phyloP scores from a whole-genome alignment of 1,140 invertebrate species.

The Bombus haemorrhoidalis region DNA sequence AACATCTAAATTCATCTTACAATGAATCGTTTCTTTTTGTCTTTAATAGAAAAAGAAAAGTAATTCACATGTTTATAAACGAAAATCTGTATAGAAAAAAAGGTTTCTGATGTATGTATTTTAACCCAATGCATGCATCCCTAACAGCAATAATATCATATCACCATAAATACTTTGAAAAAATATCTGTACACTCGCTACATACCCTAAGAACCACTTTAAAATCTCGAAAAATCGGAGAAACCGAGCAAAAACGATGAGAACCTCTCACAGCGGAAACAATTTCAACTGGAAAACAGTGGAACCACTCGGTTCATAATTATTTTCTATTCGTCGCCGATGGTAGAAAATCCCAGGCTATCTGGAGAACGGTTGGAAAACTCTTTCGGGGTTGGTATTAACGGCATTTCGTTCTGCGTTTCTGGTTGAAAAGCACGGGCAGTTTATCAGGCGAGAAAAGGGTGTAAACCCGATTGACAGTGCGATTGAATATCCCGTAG shows the following conservation, averaged over 20 bases:
- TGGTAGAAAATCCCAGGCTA: not conserved
- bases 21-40: not conserved
- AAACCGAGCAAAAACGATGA: not conserved
- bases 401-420: not conserved
- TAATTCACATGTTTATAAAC: not conserved
- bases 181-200: too few relatives aligned
- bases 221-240: too few relatives aligned
- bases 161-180: not conserved
- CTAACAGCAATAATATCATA: not conserved
- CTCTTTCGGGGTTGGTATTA: slow-evolving; percentile 7
- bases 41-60: not conserved
- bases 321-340: not conserved
- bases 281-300: not conserved
- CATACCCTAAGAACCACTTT: accelerated
- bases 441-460: slow-evolving; percentile 28
- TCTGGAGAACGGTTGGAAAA: not conserved
- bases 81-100: not conserved
- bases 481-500: slow-evolving; percentile 25
- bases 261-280: not conserved
- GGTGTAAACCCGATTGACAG: slow-evolving; percentile 20
- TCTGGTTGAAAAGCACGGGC: not conserved
- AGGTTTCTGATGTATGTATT: not conserved
- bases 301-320: slow-evolving; percentile 7
- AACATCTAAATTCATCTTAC: not conserved
- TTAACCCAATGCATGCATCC: not conserved